Evolutionary conservation across 2,888 invertebrate genomes (phyloP).

Genomic region (Drosophila leonis): DNA sequence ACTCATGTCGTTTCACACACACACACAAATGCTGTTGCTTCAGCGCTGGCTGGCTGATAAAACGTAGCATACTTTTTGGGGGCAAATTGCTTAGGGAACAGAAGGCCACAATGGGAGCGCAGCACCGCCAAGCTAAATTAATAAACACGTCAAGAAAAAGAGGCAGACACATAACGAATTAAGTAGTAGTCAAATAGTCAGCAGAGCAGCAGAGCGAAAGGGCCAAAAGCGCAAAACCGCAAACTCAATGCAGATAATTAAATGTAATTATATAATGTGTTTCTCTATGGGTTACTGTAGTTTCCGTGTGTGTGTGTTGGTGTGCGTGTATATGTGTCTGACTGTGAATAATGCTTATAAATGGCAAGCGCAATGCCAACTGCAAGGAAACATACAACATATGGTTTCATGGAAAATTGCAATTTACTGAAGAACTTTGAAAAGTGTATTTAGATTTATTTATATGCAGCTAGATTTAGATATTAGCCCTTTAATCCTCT

Average conservation of each 20-base stretch:
- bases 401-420: neutral
- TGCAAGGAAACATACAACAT: conserved; percentile 13
- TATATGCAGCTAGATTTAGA: neutral
- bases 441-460: neutral
- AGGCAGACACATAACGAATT: conserved; percentile 7
- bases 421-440: neutral
- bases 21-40: conserved; percentile 5
- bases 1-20: conserved; percentile 3
- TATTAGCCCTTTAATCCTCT: neutral
- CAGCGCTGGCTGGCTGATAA: conserved; percentile 36
- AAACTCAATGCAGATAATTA: conserved; percentile 77
- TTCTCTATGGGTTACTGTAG: conserved; percentile 28
- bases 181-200: conserved; percentile 17
- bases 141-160: conserved; percentile 51
- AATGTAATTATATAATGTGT: conserved; percentile 77
- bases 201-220: conserved; percentile 7
- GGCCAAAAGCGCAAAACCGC: conserved; percentile 43
- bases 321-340: conserved; percentile 32
- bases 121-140: conserved; percentile 59
- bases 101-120: conserved; percentile 26
- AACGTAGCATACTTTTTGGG: conserved; percentile 59
- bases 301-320: conserved; percentile 9
- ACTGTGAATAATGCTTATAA: conserved; percentile 44
- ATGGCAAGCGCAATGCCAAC: conserved; percentile 19
- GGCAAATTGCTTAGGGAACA: conserved; percentile 30